A percentile compares a stretch with the other conserved stretches of the same genome.
Conservation (phyloP, 1,140 invertebrate genomes). For the Aethina tumida region DNA sequence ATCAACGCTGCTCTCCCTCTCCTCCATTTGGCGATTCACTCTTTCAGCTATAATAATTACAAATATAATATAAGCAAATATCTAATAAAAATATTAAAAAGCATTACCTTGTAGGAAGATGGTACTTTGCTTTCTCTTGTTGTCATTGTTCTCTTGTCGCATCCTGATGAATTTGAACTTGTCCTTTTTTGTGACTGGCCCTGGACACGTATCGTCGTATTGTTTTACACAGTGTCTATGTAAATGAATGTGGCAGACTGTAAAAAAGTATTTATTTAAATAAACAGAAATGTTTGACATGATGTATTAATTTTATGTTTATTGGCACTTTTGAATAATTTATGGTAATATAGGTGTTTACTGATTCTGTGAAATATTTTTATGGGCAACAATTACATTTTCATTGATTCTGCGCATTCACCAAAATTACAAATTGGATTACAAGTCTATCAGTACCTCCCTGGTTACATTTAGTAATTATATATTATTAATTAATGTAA, state of each 20-base stretch:
- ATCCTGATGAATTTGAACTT: slow-evolving; percentile 62
- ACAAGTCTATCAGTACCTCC: too few relatives aligned
- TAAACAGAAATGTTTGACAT: slow-evolving; percentile 3
- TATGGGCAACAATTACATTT: too few relatives aligned
- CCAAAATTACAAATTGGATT: too few relatives aligned
- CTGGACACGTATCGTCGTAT: slow-evolving; percentile 77
- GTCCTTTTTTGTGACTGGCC: slow-evolving; percentile 60
- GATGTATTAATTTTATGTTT: too few relatives aligned
- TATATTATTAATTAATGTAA: too few relatives aligned
- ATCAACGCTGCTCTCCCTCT: slow-evolving; percentile 26
- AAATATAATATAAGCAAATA: slow-evolving; percentile 1
- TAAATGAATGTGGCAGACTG: slow-evolving; percentile 82
- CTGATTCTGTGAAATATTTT: too few relatives aligned
- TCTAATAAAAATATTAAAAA: too few relatives aligned
- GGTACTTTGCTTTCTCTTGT: slow-evolving; percentile 39
- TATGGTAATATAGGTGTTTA: too few relatives aligned
- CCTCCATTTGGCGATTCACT: slow-evolving; percentile 29
- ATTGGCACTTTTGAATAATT: too few relatives aligned
- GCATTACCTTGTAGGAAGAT: slow-evolving; percentile 42
- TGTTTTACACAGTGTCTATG: slow-evolving; percentile 74
- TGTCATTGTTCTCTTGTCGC: slow-evolving; percentile 41
- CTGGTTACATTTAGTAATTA: too few relatives aligned
- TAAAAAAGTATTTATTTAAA: slow-evolving; percentile 26
- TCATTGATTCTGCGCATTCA: too few relatives aligned
- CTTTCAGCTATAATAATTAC: slow-evolving; percentile 28